Conservation (phyloP, 2,113 vertebrate species). For the Typhlomys cinereus region DNA sequence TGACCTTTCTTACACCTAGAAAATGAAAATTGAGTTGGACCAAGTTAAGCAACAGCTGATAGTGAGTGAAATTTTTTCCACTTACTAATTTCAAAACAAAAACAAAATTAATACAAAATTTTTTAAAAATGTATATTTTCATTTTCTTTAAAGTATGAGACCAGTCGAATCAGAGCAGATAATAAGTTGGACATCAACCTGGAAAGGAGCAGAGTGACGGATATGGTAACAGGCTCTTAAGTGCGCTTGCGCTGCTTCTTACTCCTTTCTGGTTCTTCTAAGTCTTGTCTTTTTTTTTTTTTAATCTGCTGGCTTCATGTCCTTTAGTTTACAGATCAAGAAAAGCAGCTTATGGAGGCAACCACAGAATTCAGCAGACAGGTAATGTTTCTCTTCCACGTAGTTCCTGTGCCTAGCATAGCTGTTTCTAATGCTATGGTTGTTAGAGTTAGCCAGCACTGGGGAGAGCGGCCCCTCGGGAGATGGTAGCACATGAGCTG, state of each 20-base stretch:
- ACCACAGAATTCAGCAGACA: constrained; percentile 93
- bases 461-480: neutral
- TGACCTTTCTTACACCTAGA: constrained; percentile 85
- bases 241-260: neutral
- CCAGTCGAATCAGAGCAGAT: constrained; percentile 90
- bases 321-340: constrained; percentile 94
- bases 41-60: constrained; percentile 91
- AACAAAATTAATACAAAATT: constrained; percentile 6
- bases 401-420: neutral
- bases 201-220: constrained; percentile 93
- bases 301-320: constrained; percentile 49
- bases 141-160: constrained; percentile 90
- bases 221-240: constrained; percentile 87
- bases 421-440: neutral
- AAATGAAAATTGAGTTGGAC: constrained; percentile 96
- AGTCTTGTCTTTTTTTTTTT: neutral
- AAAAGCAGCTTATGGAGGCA: constrained; percentile 95
- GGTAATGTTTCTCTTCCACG: constrained; percentile 79
- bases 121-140: constrained; percentile 37
- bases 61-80: constrained; percentile 85
- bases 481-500: neutral
- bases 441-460: neutral
- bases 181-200: constrained; percentile 96
- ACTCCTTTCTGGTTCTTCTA: neutral
- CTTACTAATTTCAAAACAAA: constrained; percentile 43